A percentile compares a stretch with the other conserved stretches of the same genome.
Conservation (phyloP, 1,140 invertebrate genomes). For the Vollenhovia emeryi region DNA sequence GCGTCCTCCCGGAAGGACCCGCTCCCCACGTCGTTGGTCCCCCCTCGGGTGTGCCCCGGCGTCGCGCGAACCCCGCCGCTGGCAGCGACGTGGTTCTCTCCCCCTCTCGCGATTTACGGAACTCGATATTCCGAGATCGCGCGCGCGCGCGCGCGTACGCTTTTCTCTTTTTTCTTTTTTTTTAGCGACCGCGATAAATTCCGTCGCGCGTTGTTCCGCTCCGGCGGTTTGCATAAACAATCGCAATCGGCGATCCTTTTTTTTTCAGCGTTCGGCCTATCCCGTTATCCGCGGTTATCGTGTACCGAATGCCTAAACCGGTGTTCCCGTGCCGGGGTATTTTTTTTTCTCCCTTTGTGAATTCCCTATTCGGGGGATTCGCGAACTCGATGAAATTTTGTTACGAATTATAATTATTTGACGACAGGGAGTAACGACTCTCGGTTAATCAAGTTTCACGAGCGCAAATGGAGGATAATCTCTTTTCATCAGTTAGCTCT, state of each 20-base stretch:
- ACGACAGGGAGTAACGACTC: not conserved
- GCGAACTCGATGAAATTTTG: not conserved
- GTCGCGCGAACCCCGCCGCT: not conserved
- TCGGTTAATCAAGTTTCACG: not conserved
- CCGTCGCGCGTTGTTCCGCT: not conserved
- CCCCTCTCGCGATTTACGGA: not conserved
- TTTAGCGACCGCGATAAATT: constrained; percentile 18
- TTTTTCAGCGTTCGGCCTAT: not conserved
- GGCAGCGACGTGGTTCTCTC: not conserved
- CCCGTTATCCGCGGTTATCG: not conserved
- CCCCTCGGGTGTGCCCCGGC: not conserved
- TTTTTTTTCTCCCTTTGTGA: not conserved
- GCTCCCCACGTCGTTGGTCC: not conserved
- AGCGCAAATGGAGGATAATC: not conserved
- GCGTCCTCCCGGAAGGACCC: not conserved
- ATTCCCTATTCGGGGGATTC: not conserved
- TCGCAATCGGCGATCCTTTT: not conserved
- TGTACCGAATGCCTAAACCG: not conserved
- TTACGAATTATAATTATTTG: not conserved
- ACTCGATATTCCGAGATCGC: constrained; percentile 22
- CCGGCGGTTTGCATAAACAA: constrained; percentile 22
- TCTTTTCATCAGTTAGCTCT: not conserved
- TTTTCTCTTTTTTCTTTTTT: not conserved
- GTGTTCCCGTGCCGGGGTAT: not conserved
- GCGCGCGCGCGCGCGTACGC: too few species aligned